These are phyloP conservation scores for Tokudaia tokunoshimensis DNA, from an alignment of 2,797 vertebrate species.

Conservation along the genomic window DNA sequence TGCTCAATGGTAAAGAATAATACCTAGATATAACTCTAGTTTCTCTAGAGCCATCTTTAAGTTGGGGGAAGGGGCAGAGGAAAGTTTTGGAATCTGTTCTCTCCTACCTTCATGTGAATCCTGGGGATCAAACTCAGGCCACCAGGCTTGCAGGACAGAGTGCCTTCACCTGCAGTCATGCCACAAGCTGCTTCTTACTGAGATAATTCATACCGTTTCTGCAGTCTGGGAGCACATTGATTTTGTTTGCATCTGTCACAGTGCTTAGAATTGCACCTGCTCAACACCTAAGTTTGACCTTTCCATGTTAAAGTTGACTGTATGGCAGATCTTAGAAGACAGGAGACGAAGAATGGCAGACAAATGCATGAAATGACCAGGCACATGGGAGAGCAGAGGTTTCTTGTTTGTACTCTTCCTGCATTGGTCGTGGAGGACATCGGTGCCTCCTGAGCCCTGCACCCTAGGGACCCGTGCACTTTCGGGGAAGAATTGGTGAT, in stretches of 20 bases:
- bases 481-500: constrained; percentile 10
- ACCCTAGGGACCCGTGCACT: not conserved
- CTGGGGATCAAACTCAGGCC: not conserved
- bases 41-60: not conserved
- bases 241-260: constrained; percentile 2
- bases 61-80: not conserved
- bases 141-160: not conserved
- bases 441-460: not conserved
- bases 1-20: constrained; percentile 30
- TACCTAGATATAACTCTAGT: not conserved
- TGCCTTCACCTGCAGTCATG: not conserved
- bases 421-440: not conserved
- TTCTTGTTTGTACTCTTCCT: not conserved
- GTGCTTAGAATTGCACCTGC: not conserved
- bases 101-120: not conserved
- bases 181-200: not conserved
- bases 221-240: not conserved
- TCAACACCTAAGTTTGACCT: not conserved
- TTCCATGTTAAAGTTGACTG: constrained; percentile 38
- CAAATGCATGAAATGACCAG: not conserved
- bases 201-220: not conserved
- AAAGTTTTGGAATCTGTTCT: not conserved
- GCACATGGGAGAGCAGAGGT: not conserved
- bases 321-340: constrained; percentile 30
- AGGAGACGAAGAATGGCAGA: not conserved